Evolutionary conservation across 2,888 invertebrate genomes (phyloP).

Genomic region (Sturmia bella): DNA sequence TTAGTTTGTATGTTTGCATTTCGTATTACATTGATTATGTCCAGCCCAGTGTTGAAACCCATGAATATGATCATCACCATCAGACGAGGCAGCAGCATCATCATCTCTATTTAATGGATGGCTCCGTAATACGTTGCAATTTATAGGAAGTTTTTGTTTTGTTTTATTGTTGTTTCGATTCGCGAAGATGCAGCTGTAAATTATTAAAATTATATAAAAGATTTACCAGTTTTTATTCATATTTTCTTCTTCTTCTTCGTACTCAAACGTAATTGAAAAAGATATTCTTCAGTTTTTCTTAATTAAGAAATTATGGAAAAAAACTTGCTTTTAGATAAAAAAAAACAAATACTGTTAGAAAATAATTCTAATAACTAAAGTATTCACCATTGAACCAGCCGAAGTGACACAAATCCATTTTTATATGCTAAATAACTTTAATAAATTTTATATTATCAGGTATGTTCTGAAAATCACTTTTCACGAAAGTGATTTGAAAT

Average conservation of each 20-base stretch:
- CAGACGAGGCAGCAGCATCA: neutral
- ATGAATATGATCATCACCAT: conserved; percentile 13
- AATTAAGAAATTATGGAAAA: conserved; percentile 39
- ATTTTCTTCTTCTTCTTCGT: conserved; percentile 14
- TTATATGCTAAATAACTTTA: no score
- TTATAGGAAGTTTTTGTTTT: conserved; percentile 60
- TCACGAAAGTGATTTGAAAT: no score
- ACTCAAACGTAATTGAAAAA: conserved; percentile 32
- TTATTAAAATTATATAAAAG: conserved; percentile 68
- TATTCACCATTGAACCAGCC: neutral
- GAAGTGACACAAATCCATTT: no score
- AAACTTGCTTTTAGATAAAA: neutral
- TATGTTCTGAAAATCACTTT: no score
- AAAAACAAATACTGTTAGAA: conserved; percentile 8
- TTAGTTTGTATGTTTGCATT: neutral
- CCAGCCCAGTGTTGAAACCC: conserved; percentile 27
- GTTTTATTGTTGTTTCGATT: conserved; percentile 56
- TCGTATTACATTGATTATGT: conserved; percentile 19
- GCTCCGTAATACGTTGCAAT: conserved; percentile 53
- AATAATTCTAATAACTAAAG: conserved; percentile 7
- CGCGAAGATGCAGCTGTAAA: conserved; percentile 64
- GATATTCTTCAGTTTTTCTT: conserved; percentile 40
- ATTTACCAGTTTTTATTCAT: conserved; percentile 52
- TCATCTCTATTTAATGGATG: conserved; percentile 28
- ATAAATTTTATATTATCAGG: no score